Evolutionary conservation across 2,113 vertebrate species (phyloP).

Genomic region (Procapra przewalskii): DNA sequence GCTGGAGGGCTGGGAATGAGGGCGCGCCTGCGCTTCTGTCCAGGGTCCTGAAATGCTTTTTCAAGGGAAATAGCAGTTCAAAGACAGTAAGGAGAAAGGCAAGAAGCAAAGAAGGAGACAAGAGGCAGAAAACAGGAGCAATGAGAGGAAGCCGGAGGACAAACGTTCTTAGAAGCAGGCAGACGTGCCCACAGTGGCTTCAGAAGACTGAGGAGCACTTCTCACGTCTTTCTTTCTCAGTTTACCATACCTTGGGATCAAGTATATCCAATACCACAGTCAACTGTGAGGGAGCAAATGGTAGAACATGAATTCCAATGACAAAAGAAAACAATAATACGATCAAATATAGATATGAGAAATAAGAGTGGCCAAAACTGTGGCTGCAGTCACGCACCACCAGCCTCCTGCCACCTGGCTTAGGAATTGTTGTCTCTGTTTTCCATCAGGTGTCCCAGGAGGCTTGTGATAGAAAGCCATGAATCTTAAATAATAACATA

Average conservation of each 20-base stretch:
- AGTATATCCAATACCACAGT: background rate
- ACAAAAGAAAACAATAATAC: background rate
- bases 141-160: fast-evolving
- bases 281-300: background rate
- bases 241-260: background rate
- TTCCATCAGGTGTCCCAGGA: background rate
- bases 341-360: background rate
- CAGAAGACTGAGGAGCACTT: background rate
- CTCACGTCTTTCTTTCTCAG: background rate
- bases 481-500: background rate
- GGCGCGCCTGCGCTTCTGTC: fast-evolving
- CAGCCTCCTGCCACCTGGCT: fast-evolving
- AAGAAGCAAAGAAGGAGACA: fast-evolving
- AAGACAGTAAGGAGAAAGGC: background rate
- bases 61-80: background rate
- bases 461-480: background rate
- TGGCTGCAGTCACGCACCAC: background rate
- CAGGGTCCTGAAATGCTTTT: background rate
- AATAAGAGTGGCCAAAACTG: background rate
- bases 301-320: background rate
- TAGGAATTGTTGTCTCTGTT: background rate
- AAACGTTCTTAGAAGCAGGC: background rate
- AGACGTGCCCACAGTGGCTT: background rate
- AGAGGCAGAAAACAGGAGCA: too few relatives aligned
- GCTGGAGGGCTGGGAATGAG: fast-evolving